These are phyloP conservation scores for Sarcophaga caerulescens DNA, from an alignment of 2,888 invertebrate species.

Conservation along the genomic window DNA sequence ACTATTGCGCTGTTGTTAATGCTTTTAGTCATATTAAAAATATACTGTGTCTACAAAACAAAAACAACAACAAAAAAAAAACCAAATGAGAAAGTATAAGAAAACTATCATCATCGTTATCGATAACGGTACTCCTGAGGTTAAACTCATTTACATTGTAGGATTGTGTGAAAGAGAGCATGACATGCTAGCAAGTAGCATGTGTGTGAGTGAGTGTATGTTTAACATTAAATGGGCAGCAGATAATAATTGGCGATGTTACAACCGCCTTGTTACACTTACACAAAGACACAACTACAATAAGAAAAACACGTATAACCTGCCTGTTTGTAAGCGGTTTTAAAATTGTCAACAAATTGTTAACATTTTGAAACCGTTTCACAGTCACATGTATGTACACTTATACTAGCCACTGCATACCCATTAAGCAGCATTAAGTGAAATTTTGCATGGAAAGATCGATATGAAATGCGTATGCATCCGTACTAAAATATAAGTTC, in stretches of 20 bases:
- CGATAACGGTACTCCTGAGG: constrained; percentile 40
- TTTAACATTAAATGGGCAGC: constrained; percentile 47
- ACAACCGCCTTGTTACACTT: constrained; percentile 24
- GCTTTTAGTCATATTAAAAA: too few species aligned
- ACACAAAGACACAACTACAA: constrained; percentile 22
- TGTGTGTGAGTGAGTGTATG: background rate
- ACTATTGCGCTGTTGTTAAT: too few species aligned
- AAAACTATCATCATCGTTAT: background rate
- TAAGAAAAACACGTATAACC: background rate
- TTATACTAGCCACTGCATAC: background rate
- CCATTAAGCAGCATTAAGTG: too few species aligned
- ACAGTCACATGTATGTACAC: background rate
- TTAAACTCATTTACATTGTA: constrained; percentile 49
- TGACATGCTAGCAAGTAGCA: too few species aligned
- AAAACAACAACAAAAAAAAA: constrained; percentile 4
- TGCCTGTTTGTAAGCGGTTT: constrained; percentile 35
- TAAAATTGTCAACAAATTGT: constrained; percentile 63
- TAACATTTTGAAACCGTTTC: constrained; percentile 13
- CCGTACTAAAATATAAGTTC: too few species aligned
- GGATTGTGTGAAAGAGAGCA: background rate
- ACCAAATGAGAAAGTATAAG: background rate
- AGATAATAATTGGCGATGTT: constrained; percentile 53
- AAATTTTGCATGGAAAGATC: too few species aligned
- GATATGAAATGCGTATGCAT: too few species aligned
- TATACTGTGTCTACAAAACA: constrained; percentile 2